Percentiles rank a stretch among this genome's conserved stretches.
Evolutionary conservation across 1,140 invertebrate genomes (phyloP).

Genomic region (Drosophila tropicalis): DNA sequence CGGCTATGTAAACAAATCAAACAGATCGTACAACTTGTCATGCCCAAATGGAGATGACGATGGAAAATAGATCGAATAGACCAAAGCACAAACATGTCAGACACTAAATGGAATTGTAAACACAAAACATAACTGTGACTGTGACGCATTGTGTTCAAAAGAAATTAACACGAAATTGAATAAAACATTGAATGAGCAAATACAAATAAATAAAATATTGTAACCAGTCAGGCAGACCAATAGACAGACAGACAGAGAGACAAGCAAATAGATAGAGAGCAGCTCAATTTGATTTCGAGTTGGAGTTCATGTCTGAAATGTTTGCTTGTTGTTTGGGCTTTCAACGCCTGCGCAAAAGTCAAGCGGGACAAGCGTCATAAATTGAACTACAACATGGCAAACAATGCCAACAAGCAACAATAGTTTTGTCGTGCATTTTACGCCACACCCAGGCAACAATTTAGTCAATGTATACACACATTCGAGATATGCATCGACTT

Average conservation of each 20-base stretch:
- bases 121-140: slow-evolving; percentile 54
- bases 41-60: slow-evolving; percentile 48
- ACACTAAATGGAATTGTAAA: slow-evolving; percentile 80
- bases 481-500: slow-evolving; percentile 65
- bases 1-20: slow-evolving; percentile 69
- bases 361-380: slow-evolving; percentile 74
- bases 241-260: slow-evolving; percentile 6
- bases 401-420: slow-evolving; percentile 55
- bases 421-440: slow-evolving; percentile 72
- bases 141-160: slow-evolving; percentile 71
- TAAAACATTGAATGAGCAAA: slow-evolving; percentile 51
- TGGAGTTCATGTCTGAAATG: slow-evolving; percentile 44
- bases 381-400: slow-evolving; percentile 79
- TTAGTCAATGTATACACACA: slow-evolving; percentile 57
- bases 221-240: slow-evolving; percentile 20
- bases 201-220: slow-evolving; percentile 40
- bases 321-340: slow-evolving; percentile 64
- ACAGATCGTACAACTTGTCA: slow-evolving; percentile 76
- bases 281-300: slow-evolving; percentile 66
- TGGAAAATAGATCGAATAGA: slow-evolving; percentile 51
- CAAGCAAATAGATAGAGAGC: slow-evolving; percentile 21
- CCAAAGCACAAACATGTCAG: slow-evolving; percentile 52
- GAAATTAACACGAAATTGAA: slow-evolving; percentile 76
- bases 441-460: slow-evolving; percentile 73
- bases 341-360: slow-evolving; percentile 80